Evolutionary conservation across 2,888 invertebrate species (phyloP), one percentile per base, ranked within the genome.

Genomic region (Hypomecis atomaria): DNA sequence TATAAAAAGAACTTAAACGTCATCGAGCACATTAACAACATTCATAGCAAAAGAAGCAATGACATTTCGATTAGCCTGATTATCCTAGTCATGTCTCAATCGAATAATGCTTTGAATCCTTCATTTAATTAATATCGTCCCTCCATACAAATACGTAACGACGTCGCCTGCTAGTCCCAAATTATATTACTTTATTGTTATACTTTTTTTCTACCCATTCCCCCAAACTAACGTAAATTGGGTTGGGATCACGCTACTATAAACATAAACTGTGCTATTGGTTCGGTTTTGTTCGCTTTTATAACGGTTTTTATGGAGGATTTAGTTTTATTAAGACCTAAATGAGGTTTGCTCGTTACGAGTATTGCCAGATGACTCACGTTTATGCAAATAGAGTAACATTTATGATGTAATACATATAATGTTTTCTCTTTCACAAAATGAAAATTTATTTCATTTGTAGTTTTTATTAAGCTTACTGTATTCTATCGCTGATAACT

Each of bases 111-210:
- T 42, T 48, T 79, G 80, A 78, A 78, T 81, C 79, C 81, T 86
- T 89, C 87, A 89, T 91, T 86, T 87, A 88, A 89, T 90, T 90
- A 90, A 84, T 81, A 67, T 75, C 76, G 76, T 79, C 86, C 90
- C 89, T 73, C 82, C 81, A 82, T 79, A 85, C 85, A 87, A 89
- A 89, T 85, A 87, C 82, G 87, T 84, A 87, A 84, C 85, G 83
- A 61, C 65, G 60, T 81, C 82, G 82, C 81, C 81, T 84, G 83
- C 78, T 83, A 80, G 80, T 84, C 82, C 88, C 86, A 90, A 92
- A 91, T 92, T 90, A 88, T 90, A 91, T 92, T 89, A 90, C 86
- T 89, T 90, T 91, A 90, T 90, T 92, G 90, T 90, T 91, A 89
- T 90, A 88, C 83, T 88, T 84, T 83, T 87, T 88, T 65, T 65